Base-by-base conservation (phyloP, 2,888 invertebrate genomes). In the Mythimna loreyi region DNA sequence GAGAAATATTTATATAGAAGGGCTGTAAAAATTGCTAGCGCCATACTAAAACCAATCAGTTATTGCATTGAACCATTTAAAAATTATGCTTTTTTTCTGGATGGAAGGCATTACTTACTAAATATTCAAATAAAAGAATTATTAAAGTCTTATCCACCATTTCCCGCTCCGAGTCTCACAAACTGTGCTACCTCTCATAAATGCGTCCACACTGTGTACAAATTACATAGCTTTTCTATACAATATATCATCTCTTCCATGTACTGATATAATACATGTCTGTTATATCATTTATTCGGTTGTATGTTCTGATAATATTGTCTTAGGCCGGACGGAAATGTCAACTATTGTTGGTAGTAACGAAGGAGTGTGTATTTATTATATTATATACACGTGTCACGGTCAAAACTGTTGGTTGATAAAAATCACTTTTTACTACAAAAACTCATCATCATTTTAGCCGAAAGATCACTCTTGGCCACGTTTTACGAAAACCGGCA, bases 161-260 rank as follows among this genome's bases (percentile, higher is more conserved):
- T 61, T 40, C 9, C 0, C 11, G 43, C n/a, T 63, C 25, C 47
- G 2, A 6, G 30, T 13, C 21, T 3, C 21, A n/a, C 52, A 70
- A 62, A 55, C 36, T 40, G 33, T 33, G 65, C 21, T 61, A 53
- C 60, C 49, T 68, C 67, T 75, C 59, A 82, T 70, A 81, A 81
- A 79, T 80, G 80, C 56, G 70, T 75, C 53, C 69, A 47, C 45
- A 78, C 68, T 75, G 75, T 75, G 70, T 80, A 69, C 67, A 74
- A 75, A 83, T 71, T 75, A 76, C 72, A 65, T 66, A 62, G 64
- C 64, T 76, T 76, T 73, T 62, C 65, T 72, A 58, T 71, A 64
- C 70, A 36, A 66, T 67, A 55, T 68, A 77, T 67, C 67, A 64
- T 71, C 33, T 36, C 50, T 45, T 60, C 9, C 9, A 40, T 55